A percentile compares a stretch with the other conserved stretches of the same genome.
Conservation (phyloP, 2,113 vertebrate genomes). For the Poeciliopsis prolifica region DNA sequence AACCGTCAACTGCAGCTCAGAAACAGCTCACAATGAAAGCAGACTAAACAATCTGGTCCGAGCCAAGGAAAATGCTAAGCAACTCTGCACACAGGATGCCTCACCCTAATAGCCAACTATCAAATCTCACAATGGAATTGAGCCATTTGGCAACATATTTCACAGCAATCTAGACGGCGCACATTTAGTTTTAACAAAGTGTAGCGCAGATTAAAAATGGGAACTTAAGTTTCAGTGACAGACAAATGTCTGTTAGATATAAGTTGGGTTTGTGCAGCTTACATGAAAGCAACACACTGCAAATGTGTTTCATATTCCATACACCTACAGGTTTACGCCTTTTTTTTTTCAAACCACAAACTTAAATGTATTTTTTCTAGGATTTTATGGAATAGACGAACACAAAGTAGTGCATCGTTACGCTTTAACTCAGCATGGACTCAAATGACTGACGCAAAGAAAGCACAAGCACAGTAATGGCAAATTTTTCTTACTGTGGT, state of each 20-base stretch:
- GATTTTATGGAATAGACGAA: not conserved
- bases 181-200: constrained; percentile 65
- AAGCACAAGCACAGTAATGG: not conserved
- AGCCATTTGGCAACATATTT: constrained; percentile 85
- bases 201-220: constrained; percentile 25
- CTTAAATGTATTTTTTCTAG: not conserved
- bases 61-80: constrained; percentile 89
- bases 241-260: constrained; percentile 27
- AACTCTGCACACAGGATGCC: constrained; percentile 86
- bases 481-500: not conserved
- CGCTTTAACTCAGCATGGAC: not conserved
- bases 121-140: constrained; percentile 86
- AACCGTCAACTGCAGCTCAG: constrained; percentile 87
- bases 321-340: not conserved
- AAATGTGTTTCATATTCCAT: too few species aligned
- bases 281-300: constrained; percentile 24
- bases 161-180: constrained; percentile 69
- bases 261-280: constrained; percentile 45
- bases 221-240: constrained; percentile 40
- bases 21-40: constrained; percentile 88
- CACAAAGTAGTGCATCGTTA: not conserved
- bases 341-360: not conserved
- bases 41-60: constrained; percentile 93
- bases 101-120: constrained; percentile 86
- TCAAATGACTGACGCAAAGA: not conserved